Conservation (phyloP, 2,797 vertebrate genomes). For the Chiloscyllium punctatum region DNA sequence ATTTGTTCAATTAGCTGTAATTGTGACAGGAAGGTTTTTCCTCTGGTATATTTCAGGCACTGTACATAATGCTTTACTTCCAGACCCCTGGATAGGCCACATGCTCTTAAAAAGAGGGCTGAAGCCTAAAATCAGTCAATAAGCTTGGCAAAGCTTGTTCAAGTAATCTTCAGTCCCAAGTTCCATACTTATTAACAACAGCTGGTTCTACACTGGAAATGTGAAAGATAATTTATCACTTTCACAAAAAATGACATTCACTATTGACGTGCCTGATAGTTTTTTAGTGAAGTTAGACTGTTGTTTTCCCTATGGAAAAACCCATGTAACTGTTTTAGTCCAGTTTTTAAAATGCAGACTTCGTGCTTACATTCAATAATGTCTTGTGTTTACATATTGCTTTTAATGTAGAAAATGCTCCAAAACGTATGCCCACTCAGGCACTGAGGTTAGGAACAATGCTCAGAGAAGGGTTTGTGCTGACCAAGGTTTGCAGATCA, state of each 20-base stretch:
- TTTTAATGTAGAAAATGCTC: background rate
- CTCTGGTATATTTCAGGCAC: background rate
- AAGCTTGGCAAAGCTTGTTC: slow-evolving; percentile 13
- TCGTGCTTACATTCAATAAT: background rate
- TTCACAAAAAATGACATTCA: background rate
- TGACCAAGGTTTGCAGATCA: background rate
- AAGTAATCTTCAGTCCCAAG: slow-evolving; percentile 7
- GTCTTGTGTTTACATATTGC: background rate
- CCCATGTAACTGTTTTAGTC: background rate
- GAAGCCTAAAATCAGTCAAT: background rate
- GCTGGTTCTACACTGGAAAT: background rate
- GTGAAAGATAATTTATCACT: background rate
- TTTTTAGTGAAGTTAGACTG: background rate
- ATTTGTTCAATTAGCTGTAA: background rate
- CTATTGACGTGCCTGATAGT: background rate
- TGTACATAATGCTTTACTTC: background rate
- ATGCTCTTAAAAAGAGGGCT: background rate
- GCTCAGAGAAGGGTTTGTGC: no score
- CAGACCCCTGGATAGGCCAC: background rate
- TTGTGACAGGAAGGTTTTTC: background rate
- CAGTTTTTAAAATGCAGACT: background rate
- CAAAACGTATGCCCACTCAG: background rate
- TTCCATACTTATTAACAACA: background rate
- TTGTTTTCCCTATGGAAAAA: background rate
- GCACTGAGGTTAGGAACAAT: background rate